Evolutionary conservation across 1,140 invertebrate species (phyloP).

Genomic region (Pogonus chalceus): DNA sequence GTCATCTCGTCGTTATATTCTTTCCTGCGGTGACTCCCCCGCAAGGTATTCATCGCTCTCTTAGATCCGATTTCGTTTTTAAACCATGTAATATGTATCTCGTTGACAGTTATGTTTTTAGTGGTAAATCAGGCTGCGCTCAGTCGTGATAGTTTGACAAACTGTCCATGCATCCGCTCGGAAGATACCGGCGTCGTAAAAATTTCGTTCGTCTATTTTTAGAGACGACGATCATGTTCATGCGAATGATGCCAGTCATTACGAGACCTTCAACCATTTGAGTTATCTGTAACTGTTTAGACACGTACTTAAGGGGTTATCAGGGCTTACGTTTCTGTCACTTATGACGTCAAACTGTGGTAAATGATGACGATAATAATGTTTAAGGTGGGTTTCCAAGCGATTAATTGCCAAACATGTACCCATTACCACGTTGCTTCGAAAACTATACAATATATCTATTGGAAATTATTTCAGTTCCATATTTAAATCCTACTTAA

Average conservation of each 20-base stretch:
- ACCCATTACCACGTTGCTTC: too few relatives aligned
- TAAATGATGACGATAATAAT: constrained; percentile 1
- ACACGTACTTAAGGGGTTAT: constrained; percentile 1
- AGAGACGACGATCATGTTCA: neutral
- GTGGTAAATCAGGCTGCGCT: neutral
- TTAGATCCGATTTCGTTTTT: constrained; percentile 3
- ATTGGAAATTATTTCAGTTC: too few relatives aligned
- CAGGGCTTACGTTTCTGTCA: neutral
- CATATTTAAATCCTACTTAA: too few relatives aligned
- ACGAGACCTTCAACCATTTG: neutral
- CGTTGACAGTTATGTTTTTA: constrained; percentile 4
- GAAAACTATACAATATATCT: too few relatives aligned
- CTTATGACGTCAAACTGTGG: neutral
- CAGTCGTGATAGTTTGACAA: neutral
- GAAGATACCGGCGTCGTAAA: neutral
- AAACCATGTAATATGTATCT: neutral
- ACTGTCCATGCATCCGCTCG: constrained; percentile 1
- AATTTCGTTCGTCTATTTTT: constrained; percentile 1
- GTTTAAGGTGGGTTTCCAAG: neutral
- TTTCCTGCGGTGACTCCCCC: too few relatives aligned
- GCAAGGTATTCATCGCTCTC: neutral
- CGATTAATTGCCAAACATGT: constrained; percentile 4
- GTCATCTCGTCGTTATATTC: neutral
- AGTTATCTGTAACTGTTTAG: constrained; percentile 7
- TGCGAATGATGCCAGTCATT: neutral